Percentiles rank a stretch among this genome's conserved stretches.
Conservation (phyloP, 1,140 invertebrate genomes). For the Melanaphis sacchari region DNA sequence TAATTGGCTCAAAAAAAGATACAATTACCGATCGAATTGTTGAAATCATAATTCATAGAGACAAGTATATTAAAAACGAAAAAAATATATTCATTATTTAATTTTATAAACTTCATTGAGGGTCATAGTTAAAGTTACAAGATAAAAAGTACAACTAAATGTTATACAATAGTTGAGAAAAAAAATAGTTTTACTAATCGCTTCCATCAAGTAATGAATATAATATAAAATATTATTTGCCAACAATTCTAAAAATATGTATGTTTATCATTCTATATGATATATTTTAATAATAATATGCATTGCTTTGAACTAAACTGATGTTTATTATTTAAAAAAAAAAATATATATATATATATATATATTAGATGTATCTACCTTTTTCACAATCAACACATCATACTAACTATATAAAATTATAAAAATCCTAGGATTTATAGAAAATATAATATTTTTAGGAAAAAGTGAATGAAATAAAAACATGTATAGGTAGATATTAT, state of each 20-base stretch:
- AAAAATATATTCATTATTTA: not conserved
- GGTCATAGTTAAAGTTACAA: not conserved
- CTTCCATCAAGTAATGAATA: no score
- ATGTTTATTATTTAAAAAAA: no score
- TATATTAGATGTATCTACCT: no score
- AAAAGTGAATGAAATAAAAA: not conserved
- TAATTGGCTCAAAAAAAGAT: conserved; percentile 53
- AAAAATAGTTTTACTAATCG: not conserved
- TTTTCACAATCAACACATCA: not conserved
- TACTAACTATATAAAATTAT: not conserved
- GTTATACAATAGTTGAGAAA: not conserved
- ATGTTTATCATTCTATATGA: no score
- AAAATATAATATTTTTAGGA: not conserved
- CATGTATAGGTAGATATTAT: not conserved
- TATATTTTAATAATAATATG: no score
- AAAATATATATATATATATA: no score
- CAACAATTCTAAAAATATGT: no score
- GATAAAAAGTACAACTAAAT: not conserved
- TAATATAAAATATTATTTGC: no score
- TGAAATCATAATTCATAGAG: not conserved
- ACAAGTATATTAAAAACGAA: conserved; percentile 30
- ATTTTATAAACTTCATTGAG: no score
- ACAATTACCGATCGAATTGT: conserved; percentile 47
- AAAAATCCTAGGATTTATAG: not conserved
- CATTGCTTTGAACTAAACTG: no score